Evolutionary conservation across 2,888 invertebrate species (phyloP), one percentile per base, ranked within the genome.

Genomic region (Drosophila dives): DNA sequence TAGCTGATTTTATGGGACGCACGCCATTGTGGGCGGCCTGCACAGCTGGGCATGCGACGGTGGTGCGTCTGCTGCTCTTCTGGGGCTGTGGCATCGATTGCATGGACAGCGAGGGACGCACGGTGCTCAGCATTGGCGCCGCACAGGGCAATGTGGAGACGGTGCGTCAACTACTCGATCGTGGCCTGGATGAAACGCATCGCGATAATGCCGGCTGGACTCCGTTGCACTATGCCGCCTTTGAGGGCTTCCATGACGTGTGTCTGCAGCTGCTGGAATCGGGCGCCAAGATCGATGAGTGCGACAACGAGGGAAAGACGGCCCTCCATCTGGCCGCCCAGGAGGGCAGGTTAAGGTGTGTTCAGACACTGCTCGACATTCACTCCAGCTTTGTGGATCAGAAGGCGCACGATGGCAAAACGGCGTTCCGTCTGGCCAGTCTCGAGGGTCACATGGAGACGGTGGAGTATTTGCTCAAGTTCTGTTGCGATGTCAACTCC

Each of bases 171-270:
- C 94, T 99, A 49, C 94, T 99, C 20, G 98, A 97, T 92, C 94
- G 98, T 80, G 99, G 97, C 0, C 91, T 97, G 54, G 97, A 97
- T 87, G 97, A 97, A 86, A 97, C 97, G 72, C 97, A 97, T 90
- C 94, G 97, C 26, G 99, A 99, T 92, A 98, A 98, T 93, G 97
- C 97, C 0, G 99, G 99, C 0, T 99, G 99, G 99, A 99, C 99
- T 1, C 98, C 99, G 0, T 93, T 99, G 62, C 99, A 99, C 92
- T 99, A 99, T 92, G 97, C 99, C 0, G 97, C 99, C 17, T 99
- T 98, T 92, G 98, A 99, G 94, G 97, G 96, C 93, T 93, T 92
- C 78, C 91, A 92, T 53, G 93, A 93, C 70, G 92, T 93, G 64
- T 93, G 93, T 64, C 75, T 93, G 32, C 93, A 93, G 77, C 76